Conservation (phyloP, 2,888 invertebrate species). For the Lysandra bellargus region DNA sequence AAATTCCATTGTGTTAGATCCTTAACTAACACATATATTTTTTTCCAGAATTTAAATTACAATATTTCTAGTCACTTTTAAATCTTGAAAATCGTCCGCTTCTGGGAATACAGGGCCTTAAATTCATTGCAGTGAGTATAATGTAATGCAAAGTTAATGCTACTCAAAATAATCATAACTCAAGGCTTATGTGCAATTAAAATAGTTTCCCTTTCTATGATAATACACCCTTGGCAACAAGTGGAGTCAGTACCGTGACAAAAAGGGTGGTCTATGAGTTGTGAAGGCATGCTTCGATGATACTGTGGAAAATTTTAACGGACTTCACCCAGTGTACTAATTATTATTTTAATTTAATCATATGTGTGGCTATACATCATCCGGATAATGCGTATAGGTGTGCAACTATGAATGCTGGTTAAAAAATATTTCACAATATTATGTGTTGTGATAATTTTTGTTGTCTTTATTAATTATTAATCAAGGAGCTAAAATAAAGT, state of each 20-base stretch:
- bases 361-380: background rate
- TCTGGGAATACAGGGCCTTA: background rate
- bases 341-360: background rate
- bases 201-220: constrained; percentile 39
- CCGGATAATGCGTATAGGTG: background rate
- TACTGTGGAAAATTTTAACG: constrained; percentile 59
- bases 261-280: constrained; percentile 75
- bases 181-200: constrained; percentile 26
- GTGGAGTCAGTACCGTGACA: constrained; percentile 70
- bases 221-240: constrained; percentile 44
- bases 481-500: too few species aligned
- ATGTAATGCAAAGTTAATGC: background rate
- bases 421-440: too few species aligned
- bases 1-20: too few species aligned
- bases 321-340: constrained; percentile 33
- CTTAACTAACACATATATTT: too few species aligned
- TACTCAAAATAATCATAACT: background rate
- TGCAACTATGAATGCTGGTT: background rate
- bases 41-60: too few species aligned
- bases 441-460: too few species aligned
- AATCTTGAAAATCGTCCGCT: too few species aligned
- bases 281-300: constrained; percentile 67
- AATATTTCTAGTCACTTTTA: too few species aligned
- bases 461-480: too few species aligned
- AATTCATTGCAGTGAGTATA: background rate